These are phyloP conservation scores for Todiramphus saurophagus DNA, from an alignment of 2,113 vertebrate species.

Conservation along the genomic window DNA sequence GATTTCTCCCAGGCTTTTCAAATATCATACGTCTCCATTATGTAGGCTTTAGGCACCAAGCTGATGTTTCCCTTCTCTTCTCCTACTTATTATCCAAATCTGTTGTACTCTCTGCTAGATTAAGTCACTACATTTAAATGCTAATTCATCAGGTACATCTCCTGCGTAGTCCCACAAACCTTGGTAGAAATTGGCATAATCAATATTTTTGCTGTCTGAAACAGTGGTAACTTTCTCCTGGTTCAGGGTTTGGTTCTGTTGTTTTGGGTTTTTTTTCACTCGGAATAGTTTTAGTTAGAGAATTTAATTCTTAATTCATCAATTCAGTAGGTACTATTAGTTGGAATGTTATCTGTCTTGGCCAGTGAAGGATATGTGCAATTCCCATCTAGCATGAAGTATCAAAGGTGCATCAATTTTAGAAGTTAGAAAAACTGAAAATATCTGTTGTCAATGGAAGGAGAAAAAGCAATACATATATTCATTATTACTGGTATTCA, in stretches of 20 bases:
- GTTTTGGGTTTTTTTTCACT: not conserved
- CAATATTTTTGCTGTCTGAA: constrained; percentile 81
- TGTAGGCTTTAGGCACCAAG: no score
- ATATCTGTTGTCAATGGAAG: not conserved
- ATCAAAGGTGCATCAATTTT: not conserved
- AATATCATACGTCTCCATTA: no score
- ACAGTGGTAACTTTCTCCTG: no score
- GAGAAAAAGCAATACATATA: not conserved
- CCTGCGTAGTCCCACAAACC: constrained; percentile 91
- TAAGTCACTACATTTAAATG: constrained; percentile 81
- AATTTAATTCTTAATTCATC: not conserved
- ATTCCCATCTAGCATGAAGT: not conserved
- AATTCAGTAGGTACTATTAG: not conserved
- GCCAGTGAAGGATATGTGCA: not conserved
- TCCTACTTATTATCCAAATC: no score
- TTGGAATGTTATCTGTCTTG: not conserved
- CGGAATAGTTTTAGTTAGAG: not conserved
- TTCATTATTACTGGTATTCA: not conserved
- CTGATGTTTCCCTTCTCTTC: no score
- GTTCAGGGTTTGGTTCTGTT: no score
- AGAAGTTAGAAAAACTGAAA: not conserved
- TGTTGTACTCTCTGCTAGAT: no score
- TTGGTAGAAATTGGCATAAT: constrained; percentile 94
- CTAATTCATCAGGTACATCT: constrained; percentile 86
- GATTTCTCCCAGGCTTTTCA: no score